Base-by-base conservation (phyloP, 2,797 vertebrate species). In the Anableps anableps region DNA sequence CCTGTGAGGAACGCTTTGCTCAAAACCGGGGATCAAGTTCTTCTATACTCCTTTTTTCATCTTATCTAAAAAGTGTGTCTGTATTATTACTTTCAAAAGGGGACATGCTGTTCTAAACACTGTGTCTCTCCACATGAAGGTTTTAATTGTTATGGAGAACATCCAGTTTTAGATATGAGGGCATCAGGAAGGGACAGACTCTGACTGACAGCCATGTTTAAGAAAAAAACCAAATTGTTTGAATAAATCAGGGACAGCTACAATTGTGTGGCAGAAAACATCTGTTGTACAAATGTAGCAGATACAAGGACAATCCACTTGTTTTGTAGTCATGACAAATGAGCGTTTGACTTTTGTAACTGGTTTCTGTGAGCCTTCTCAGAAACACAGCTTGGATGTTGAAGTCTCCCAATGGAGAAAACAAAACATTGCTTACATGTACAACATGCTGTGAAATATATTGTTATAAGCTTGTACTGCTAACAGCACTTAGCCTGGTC, bases 51-150 rank as follows among this genome's bases (percentile, higher is more conserved):
- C 64, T 62, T 43, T 62, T 38, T 26, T 50, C 72, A 8, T 87
- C 76, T 85, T 53, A 83, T 85, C 76, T 74, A 66, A 72, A 77
- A 66, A 11, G 62, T 68, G 72, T 79, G 72, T 83, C 31, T 66
- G 34, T 79, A 76, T 77, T 47, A 60, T 53, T 62, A 21, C 48
- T 53, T 41, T 71, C 50, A 23, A 76, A 83, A 64, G 80, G 50
- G 76, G 38, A 89, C 88, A 83, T n/a, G 0, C 19, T 84, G 88
- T 87, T 36, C 88, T 66, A 51, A 77, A 82, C 79, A 72, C 43
- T 31, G 26, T 50, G 70, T 84, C 31, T 78, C 36, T 64, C 16
- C 74, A 17, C 50, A 8, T 55, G 11, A 68, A 77, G n/a, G 73
- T 74, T 66, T 53, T 66, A 4, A 38, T 43, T 78, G 80, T 85